Conservation (phyloP, 2,113 vertebrate species). For the Speoplatyrhinus poulsoni region DNA sequence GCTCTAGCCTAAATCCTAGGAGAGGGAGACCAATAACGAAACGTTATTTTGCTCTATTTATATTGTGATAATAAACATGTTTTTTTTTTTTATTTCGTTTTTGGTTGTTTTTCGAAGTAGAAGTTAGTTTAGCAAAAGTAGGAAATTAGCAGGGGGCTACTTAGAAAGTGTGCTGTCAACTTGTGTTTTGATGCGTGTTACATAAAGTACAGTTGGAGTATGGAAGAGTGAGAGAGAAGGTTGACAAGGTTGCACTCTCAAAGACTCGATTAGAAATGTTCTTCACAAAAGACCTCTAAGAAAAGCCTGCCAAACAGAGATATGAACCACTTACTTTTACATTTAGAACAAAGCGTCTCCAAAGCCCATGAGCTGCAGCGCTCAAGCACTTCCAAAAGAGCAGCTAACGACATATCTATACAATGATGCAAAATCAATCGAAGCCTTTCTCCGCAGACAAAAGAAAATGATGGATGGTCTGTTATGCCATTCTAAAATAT, state of each 20-base stretch:
- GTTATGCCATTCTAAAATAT: conserved; percentile 52
- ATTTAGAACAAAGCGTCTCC: conserved; percentile 58
- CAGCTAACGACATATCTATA: conserved; percentile 57
- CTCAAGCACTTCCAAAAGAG: conserved; percentile 34
- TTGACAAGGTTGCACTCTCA: conserved; percentile 50
- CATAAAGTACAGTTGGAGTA: conserved; percentile 5
- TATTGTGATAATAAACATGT: conserved; percentile 20
- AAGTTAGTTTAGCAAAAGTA: not conserved
- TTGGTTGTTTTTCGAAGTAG: too few relatives aligned
- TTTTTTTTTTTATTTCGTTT: conserved; percentile 5
- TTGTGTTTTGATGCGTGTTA: conserved; percentile 5
- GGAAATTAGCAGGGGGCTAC: conserved; percentile 22
- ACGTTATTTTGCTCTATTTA: not conserved
- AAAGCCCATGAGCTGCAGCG: conserved; percentile 32
- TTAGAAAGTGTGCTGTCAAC: conserved; percentile 42
- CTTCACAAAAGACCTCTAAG: conserved; percentile 51
- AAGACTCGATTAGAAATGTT: conserved; percentile 42
- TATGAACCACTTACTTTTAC: conserved; percentile 57
- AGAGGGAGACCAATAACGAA: conserved; percentile 27
- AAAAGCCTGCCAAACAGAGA: conserved; percentile 48
- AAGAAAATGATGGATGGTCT: conserved; percentile 63
- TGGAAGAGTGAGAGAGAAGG: conserved; percentile 29
- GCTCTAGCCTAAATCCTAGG: conserved; percentile 37
- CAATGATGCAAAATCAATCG: conserved; percentile 67
- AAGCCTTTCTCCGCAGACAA: conserved; percentile 58